Percentiles rank a stretch among this genome's conserved stretches.
These are phyloP conservation scores for Manacus vitellinus DNA, from an alignment of 2,113 vertebrate species.

Conservation along the genomic window DNA sequence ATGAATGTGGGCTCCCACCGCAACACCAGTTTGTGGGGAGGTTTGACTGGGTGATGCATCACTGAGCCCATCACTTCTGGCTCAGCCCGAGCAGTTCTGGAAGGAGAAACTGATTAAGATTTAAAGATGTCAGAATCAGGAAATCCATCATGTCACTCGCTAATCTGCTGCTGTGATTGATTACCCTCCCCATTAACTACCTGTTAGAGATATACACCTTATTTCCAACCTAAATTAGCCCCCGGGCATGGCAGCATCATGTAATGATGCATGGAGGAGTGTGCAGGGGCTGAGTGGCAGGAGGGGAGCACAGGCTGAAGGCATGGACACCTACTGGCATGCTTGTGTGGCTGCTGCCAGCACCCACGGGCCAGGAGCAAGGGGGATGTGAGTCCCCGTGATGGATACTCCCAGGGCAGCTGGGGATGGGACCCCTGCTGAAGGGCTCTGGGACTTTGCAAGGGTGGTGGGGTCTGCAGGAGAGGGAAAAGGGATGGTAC, in stretches of 20 bases:
- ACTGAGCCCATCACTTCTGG: not conserved
- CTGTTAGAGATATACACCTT: not conserved
- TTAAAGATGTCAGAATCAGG: not conserved
- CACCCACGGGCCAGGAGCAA: not conserved
- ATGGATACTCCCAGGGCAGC: not conserved
- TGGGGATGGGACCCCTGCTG: accelerated
- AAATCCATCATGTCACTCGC: not conserved
- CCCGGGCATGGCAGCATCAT: accelerated
- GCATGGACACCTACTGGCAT: not conserved
- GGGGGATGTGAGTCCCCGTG: accelerated
- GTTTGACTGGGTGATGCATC: not conserved
- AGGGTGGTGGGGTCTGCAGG: not conserved
- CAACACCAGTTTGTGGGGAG: not conserved
- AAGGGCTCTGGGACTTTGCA: not conserved
- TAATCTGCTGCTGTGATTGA: slow-evolving; percentile 35
- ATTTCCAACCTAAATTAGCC: not conserved
- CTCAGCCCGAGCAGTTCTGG: not conserved
- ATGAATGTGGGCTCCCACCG: accelerated
- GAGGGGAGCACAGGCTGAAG: not conserved
- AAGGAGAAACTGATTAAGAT: not conserved
- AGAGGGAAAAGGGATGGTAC: not conserved
- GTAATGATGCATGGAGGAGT: not conserved
- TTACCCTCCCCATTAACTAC: not conserved
- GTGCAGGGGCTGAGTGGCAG: not conserved
- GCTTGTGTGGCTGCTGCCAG: accelerated